Evolutionary conservation across 2,113 vertebrate species (phyloP), one percentile per base, ranked within the genome.

Genomic region (Xyliphius kryptos): DNA sequence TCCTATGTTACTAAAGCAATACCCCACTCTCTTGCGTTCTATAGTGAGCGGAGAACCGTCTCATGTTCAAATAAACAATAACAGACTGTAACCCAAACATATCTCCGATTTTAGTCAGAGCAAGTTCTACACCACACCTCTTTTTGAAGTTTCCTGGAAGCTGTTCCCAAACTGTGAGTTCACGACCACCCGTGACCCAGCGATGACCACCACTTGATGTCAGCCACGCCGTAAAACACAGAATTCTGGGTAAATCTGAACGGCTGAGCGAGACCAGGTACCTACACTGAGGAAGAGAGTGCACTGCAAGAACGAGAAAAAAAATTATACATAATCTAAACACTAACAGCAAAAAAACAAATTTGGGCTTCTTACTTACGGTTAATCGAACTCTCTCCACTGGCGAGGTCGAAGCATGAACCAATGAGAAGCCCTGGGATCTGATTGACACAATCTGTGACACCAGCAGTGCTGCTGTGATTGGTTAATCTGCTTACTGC

Each of bases 361-460:
- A 11, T 20, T 13, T 3, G 10, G 15, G 2, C 14, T 47, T 38
- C 22, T 26, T 2, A 77, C 85, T 89, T 73, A 90, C 89, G 54
- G 71, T 90, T 89, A 14, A 90, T 68, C 1, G 67, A 64, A 71
- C 82, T 88, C 66, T 83, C 83, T 74, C 88, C 89, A 13, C 78
- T 86, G 3, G 78, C 77, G 55, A 89, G 74, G 71, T 90, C 87
- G 36, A 86, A 89, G 75, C 86, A 83, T 38, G 88, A 87, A 74
- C 79, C 79, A 78, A 88, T 84, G 69, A 90, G 77, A 63, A 89
- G 72, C 40, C 87, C 82, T 16, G 79, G 79, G 26, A 82, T 82
- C 73, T 89, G 85, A 77, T 81, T 82, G 55, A 86, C 79, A 66
- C 86, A 87, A 71, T 90, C 89, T 60, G 86, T 87, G 74, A 89